Evolutionary conservation across 1,140 invertebrate genomes (phyloP).

Genomic region (Drosophila truncata): DNA sequence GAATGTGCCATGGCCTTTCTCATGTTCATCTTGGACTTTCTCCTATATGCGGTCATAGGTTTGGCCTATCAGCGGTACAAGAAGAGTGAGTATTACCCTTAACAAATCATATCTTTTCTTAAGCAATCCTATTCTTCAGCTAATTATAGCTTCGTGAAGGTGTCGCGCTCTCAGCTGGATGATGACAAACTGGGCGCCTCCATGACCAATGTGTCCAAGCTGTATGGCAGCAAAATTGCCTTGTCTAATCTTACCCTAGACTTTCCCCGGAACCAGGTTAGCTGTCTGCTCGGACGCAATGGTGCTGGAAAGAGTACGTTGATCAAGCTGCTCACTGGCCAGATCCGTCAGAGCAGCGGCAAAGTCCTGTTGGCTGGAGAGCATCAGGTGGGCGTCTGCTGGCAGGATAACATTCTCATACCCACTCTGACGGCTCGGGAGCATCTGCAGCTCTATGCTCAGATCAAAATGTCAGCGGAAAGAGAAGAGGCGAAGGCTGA

Average conservation of each 20-base stretch:
- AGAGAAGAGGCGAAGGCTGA: neutral
- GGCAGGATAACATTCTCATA: constrained; percentile 94
- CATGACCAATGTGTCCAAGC: constrained; percentile 86
- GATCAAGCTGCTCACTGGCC: constrained; percentile 90
- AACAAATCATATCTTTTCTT: too few relatives aligned
- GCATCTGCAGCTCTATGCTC: constrained; percentile 92
- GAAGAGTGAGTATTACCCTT: constrained; percentile 68
- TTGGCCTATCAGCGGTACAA: constrained; percentile 77
- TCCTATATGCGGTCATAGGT: constrained; percentile 86
- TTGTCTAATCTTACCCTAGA: constrained; percentile 89
- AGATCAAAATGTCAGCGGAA: constrained; percentile 67
- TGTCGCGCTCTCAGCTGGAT: constrained; percentile 71
- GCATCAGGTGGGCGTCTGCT: constrained; percentile 90
- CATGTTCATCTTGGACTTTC: constrained; percentile 86
- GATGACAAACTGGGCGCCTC: constrained; percentile 86
- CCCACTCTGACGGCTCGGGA: constrained; percentile 92
- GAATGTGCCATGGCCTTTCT: constrained; percentile 76
- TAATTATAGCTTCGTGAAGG: constrained; percentile 74
- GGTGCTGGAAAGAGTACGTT: constrained; percentile 94
- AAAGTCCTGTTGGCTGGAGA: constrained; percentile 86
- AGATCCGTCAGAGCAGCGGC: constrained; percentile 87
- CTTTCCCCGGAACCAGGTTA: constrained; percentile 88
- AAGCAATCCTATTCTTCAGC: constrained; percentile 20
- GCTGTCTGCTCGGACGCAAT: constrained; percentile 93
- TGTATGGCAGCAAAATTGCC: constrained; percentile 86